These are phyloP conservation scores for Lepeophtheirus salmonis DNA, from an alignment of 1,140 invertebrate genomes.

Conservation along the genomic window DNA sequence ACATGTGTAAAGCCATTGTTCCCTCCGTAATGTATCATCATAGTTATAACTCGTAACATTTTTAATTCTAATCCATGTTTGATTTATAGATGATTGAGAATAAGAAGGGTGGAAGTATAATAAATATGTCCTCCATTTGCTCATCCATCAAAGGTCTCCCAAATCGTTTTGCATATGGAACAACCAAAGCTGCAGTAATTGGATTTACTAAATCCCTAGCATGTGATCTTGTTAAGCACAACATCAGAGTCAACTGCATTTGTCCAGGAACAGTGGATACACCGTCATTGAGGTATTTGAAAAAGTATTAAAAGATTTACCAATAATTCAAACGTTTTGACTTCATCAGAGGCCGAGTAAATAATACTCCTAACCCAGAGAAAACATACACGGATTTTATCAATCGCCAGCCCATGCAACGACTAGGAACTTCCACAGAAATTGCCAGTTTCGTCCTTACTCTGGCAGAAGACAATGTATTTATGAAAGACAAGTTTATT, in stretches of 20 bases:
- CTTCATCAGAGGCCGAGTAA: conserved; percentile 24
- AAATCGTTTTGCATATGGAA: conserved; percentile 29
- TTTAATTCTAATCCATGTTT: conserved; percentile 19
- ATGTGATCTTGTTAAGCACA: conserved; percentile 26
- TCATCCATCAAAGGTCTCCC: conserved; percentile 29
- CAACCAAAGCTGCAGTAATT: conserved; percentile 31
- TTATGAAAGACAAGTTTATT: neutral
- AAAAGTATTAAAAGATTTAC: too few relatives aligned
- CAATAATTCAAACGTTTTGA: too few relatives aligned
- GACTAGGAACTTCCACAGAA: conserved; percentile 30
- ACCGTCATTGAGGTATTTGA: conserved; percentile 16
- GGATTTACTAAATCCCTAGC: conserved; percentile 31
- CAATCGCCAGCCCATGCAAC: conserved; percentile 28
- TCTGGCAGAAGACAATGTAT: conserved; percentile 29
- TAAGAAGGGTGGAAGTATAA: conserved; percentile 26
- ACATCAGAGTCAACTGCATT: conserved; percentile 28
- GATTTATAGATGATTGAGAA: conserved; percentile 23
- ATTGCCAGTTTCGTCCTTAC: conserved; percentile 29
- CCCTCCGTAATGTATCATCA: conserved; percentile 20
- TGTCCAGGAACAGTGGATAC: conserved; percentile 29
- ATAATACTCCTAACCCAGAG: conserved; percentile 24
- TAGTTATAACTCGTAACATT: neutral
- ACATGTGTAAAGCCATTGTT: conserved; percentile 26
- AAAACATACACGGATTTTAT: conserved; percentile 27
- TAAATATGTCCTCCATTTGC: conserved; percentile 32